Base-by-base conservation (phyloP, 2,113 vertebrate genomes). In the Chascanopsetta lugubris region DNA sequence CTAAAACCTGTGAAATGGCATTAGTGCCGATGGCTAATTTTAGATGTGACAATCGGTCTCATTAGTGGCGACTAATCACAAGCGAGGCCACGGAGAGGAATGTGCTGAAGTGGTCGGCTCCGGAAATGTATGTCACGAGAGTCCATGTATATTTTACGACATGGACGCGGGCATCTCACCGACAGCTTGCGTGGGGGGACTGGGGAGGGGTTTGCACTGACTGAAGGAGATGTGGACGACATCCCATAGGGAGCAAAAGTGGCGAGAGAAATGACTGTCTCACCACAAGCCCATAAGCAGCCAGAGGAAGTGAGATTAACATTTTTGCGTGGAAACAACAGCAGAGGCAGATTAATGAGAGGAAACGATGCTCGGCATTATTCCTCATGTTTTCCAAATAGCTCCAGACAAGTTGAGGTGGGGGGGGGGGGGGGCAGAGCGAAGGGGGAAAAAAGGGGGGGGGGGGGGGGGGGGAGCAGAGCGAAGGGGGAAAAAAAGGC, bases 81-180 rank as follows among this genome's bases (percentile, higher is more conserved):
- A 80, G 68, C 36, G 47, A 73, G 57, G 68, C 80, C 72, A 73
- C 78, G 78, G 73, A 61, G 29, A 8, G 0, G 56, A 62, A 58
- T 46, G 65, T 62, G 34, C 40, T 12, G 25, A 68, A 61, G 43
- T 38, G 47, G 42, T 56, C 29, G n/a, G n/a, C 30, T 46, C 62
- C 77, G 69, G 26, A 86, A 85, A 86, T 86, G 56, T 77, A 25
- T 84, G 77, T 79, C 88, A 86, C 10, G 2, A 43, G 69, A 74
- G 69, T 36, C 54, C 20, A 75, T 87, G 15, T 61, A 90, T 87
- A 64, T 77, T 88, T 87, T 25, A 90, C 78, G 10, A 67, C 24
- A 72, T 12, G 40, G 49, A 54, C 24, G 2, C 32, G n/a, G n/a
- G 42, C 59, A 54, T 56, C 54, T 47, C 18, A 26, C 58, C 26